phyloP scores from a whole-genome alignment of 2,888 invertebrate species.

The Rhimphoctona megacephalus region DNA sequence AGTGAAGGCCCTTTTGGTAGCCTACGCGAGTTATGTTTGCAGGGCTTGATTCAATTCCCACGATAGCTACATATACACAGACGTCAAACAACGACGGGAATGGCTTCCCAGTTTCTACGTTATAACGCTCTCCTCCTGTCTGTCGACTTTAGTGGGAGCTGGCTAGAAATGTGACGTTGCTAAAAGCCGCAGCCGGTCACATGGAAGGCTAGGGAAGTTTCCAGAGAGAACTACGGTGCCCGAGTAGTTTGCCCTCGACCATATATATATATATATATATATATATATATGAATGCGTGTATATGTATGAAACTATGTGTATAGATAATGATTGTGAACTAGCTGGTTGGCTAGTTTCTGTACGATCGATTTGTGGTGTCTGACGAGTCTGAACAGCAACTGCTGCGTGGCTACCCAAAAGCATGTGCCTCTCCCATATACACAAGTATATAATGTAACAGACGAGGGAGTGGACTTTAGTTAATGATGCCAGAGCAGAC shows the following conservation, averaged over 20 bases:
- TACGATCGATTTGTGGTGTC: conserved; percentile 61
- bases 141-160: conserved; percentile 12
- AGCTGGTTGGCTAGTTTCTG: conserved; percentile 28
- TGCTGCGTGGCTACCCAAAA: conserved; percentile 42
- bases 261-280: background rate
- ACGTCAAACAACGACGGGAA: conserved; percentile 20
- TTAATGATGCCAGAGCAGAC: background rate
- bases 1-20: conserved; percentile 61
- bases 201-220: conserved; percentile 55
- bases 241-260: conserved; percentile 33
- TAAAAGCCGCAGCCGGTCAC: conserved; percentile 65
- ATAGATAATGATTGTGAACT: conserved; percentile 16
- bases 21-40: background rate
- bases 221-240: conserved; percentile 35
- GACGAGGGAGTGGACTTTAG: conserved; percentile 1
- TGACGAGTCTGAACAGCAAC: conserved; percentile 16
- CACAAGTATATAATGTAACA: background rate
- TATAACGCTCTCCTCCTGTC: background rate
- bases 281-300: too few relatives aligned
- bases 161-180: conserved; percentile 61
- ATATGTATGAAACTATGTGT: background rate
- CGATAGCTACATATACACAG: conserved; percentile 71
- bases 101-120: conserved; percentile 56
- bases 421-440: conserved; percentile 22
- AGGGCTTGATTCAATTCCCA: conserved; percentile 77